Evolutionary conservation across 2,113 vertebrate species (phyloP).

Genomic region (Emydocephalus ijimae): DNA sequence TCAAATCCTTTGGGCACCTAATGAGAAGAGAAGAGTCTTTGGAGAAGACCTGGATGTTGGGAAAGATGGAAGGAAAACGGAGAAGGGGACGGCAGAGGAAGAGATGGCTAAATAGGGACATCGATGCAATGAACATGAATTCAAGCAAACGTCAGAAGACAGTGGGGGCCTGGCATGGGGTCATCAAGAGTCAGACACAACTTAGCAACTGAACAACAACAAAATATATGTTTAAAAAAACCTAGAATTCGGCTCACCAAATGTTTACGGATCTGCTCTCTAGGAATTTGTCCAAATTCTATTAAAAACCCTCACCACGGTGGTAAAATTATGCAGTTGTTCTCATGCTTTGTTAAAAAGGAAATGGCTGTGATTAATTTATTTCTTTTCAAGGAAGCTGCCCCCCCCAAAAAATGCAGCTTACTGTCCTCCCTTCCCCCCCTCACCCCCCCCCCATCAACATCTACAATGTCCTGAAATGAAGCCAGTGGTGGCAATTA

Average conservation of each 20-base stretch:
- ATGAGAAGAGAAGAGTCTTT: too few species aligned
- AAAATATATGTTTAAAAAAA: too few species aligned
- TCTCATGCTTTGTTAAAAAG: not conserved
- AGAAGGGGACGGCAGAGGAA: too few species aligned
- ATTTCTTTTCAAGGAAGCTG: not conserved
- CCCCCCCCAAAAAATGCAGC: not conserved
- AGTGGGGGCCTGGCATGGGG: too few species aligned
- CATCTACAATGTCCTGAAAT: not conserved
- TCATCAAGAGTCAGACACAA: too few species aligned
- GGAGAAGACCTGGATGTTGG: too few species aligned
- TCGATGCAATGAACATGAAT: not conserved
- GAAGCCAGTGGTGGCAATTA: slow-evolving; percentile 10
- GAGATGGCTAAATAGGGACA: not conserved
- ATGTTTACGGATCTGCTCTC: not conserved
- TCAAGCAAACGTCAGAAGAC: not conserved
- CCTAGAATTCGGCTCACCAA: not conserved
- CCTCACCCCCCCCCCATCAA: too few species aligned
- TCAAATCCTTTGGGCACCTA: too few species aligned
- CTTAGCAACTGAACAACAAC: too few species aligned
- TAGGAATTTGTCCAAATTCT: not conserved
- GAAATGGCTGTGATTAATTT: not conserved
- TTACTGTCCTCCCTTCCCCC: not conserved
- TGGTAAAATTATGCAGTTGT: not conserved
- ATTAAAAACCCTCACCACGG: not conserved
- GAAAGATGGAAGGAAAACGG: too few species aligned